Evolutionary conservation across 2,113 vertebrate species (phyloP).

Genomic region (Paracanthobrama guichenoti): DNA sequence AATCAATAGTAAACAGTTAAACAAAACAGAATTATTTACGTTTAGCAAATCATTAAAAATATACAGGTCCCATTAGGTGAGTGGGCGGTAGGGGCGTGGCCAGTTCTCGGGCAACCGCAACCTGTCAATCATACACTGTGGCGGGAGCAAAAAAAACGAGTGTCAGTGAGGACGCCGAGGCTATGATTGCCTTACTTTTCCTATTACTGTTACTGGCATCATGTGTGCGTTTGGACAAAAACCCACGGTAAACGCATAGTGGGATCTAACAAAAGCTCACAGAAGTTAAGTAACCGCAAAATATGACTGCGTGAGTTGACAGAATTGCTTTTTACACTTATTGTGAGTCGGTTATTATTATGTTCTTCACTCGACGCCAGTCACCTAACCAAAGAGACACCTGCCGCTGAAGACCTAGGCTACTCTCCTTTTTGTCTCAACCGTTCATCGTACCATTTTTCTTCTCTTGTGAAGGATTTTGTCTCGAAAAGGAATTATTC

Average conservation of each 20-base stretch:
- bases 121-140: slow-evolving; percentile 21
- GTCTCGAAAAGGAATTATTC: not conserved
- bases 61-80: not conserved
- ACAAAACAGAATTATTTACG: not conserved
- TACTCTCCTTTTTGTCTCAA: not conserved
- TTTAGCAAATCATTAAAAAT: not conserved
- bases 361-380: not conserved
- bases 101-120: not conserved
- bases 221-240: not conserved
- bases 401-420: not conserved
- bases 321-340: not conserved
- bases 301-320: not conserved
- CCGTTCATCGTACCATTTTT: not conserved
- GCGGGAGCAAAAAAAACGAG: slow-evolving; percentile 37
- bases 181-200: not conserved
- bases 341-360: not conserved
- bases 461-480: not conserved
- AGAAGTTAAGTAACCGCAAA: not conserved
- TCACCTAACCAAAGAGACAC: slow-evolving; percentile 22
- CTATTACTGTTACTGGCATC: not conserved
- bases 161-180: not conserved
- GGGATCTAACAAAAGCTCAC: not conserved
- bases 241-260: not conserved
- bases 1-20: not conserved
- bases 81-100: slow-evolving; percentile 43